Conservation (phyloP, 2,797 vertebrate species). For the Channa striata region DNA sequence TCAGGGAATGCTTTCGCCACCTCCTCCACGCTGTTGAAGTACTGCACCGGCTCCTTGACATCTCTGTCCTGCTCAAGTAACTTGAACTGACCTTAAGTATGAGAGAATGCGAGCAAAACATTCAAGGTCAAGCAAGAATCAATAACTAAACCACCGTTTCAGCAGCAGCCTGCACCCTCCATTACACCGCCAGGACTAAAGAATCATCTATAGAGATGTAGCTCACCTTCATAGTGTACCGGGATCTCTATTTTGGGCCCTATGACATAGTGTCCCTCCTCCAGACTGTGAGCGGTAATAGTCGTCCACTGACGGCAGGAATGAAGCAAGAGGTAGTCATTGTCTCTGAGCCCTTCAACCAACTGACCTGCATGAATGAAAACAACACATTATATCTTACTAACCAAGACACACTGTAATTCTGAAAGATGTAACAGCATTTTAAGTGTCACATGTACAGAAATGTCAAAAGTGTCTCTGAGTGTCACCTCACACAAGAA, state of each 20-base stretch:
- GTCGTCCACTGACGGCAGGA: slow-evolving; percentile 99
- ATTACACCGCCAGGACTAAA: too few species aligned
- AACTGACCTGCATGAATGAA: slow-evolving; percentile 87
- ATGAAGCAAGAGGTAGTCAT: slow-evolving; percentile 97
- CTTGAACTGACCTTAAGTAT: slow-evolving; percentile 94
- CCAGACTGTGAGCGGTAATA: slow-evolving; percentile 98
- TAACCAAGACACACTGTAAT: not conserved
- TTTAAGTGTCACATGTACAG: not conserved
- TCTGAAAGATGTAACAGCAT: not conserved
- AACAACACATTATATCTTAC: not conserved
- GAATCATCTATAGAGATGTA: not conserved
- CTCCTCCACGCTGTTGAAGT: slow-evolving; percentile 99
- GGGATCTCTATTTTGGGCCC: slow-evolving; percentile 99
- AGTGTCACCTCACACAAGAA: not conserved
- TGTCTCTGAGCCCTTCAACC: slow-evolving; percentile 95
- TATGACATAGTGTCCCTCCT: slow-evolving; percentile 99
- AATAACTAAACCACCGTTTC: not conserved
- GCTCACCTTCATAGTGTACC: slow-evolving; percentile 98
- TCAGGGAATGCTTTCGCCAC: slow-evolving; percentile 99
- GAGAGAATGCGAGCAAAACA: slow-evolving; percentile 53
- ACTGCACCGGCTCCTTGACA: slow-evolving; percentile 98
- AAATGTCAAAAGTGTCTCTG: not conserved
- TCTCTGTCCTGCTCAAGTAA: slow-evolving; percentile 98
- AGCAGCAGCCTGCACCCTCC: too few species aligned
- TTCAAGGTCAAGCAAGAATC: not conserved